phyloP scores from a whole-genome alignment of 2,113 vertebrate genomes.

The Anoplopoma fimbria region DNA sequence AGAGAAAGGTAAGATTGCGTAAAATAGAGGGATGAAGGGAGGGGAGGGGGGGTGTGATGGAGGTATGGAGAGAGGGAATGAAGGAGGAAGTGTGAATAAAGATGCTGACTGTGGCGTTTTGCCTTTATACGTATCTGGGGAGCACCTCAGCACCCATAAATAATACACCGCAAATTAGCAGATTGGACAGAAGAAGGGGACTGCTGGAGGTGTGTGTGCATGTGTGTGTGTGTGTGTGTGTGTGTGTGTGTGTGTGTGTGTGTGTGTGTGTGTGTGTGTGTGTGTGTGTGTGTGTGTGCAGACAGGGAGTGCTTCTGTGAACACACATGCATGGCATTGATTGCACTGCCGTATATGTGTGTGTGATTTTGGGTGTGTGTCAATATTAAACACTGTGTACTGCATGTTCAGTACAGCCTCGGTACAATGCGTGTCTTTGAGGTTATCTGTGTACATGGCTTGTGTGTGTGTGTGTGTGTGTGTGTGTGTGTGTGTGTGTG shows the following conservation, averaged over 20 bases:
- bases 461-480: background rate
- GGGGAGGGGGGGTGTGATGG: background rate
- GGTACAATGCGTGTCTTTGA: background rate
- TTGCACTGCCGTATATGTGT: background rate
- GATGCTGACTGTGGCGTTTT: slow-evolving; percentile 75
- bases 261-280: slow-evolving; percentile 1
- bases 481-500: background rate
- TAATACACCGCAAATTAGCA: slow-evolving; percentile 81
- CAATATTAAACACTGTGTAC: slow-evolving; percentile 2
- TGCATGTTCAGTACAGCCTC: slow-evolving; percentile 7
- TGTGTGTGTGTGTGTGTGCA: slow-evolving; percentile 27
- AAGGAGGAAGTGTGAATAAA: slow-evolving; percentile 43
- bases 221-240: slow-evolving; percentile 38
- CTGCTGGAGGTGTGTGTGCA: slow-evolving; percentile 31
- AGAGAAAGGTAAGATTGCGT: slow-evolving; percentile 1
- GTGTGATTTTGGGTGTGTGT: background rate
- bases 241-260: slow-evolving; percentile 11
- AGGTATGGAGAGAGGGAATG: slow-evolving; percentile 22
- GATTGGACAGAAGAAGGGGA: slow-evolving; percentile 70
- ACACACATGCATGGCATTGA: background rate
- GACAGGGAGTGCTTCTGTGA: background rate
- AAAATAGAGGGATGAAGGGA: background rate
- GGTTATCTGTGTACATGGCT: background rate
- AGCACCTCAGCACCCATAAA: slow-evolving; percentile 78
- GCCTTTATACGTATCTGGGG: slow-evolving; percentile 73